phyloP scores from a whole-genome alignment of 2,797 vertebrate genomes.

The Arctocebus calabarensis region DNA sequence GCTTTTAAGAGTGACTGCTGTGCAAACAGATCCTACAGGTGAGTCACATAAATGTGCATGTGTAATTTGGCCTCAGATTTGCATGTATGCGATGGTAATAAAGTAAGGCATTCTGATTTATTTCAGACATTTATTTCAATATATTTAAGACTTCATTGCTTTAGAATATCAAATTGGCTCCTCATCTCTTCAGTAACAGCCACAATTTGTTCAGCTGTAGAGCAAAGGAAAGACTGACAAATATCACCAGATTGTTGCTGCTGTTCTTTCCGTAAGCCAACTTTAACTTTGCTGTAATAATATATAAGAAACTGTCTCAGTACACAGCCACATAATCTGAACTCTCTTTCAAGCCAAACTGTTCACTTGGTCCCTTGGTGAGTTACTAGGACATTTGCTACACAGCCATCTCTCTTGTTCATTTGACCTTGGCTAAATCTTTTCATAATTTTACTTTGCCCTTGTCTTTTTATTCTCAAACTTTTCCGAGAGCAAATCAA shows the following conservation, averaged over 20 bases:
- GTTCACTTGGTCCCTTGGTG: background rate
- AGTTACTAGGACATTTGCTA: background rate
- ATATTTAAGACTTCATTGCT: background rate
- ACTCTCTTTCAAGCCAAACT: conserved; percentile 13
- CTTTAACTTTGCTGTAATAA: background rate
- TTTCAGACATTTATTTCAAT: background rate
- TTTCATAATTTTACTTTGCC: conserved; percentile 38
- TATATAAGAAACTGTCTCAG: background rate
- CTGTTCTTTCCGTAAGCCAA: background rate
- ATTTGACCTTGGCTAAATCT: background rate
- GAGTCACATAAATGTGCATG: background rate
- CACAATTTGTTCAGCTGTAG: background rate
- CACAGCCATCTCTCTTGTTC: background rate
- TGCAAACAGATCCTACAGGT: background rate
- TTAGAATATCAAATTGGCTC: conserved; percentile 3
- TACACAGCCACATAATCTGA: background rate
- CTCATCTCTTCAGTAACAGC: background rate
- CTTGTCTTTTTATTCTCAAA: conserved; percentile 49
- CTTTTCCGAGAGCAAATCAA: conserved; percentile 54
- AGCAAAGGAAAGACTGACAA: background rate
- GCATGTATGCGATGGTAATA: background rate
- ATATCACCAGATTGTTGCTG: background rate
- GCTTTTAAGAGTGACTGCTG: conserved; percentile 45
- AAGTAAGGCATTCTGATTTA: background rate
- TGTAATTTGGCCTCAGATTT: background rate